Evolutionary conservation across 2,797 vertebrate species (phyloP).

Genomic region (Uromys caudimaculatus): DNA sequence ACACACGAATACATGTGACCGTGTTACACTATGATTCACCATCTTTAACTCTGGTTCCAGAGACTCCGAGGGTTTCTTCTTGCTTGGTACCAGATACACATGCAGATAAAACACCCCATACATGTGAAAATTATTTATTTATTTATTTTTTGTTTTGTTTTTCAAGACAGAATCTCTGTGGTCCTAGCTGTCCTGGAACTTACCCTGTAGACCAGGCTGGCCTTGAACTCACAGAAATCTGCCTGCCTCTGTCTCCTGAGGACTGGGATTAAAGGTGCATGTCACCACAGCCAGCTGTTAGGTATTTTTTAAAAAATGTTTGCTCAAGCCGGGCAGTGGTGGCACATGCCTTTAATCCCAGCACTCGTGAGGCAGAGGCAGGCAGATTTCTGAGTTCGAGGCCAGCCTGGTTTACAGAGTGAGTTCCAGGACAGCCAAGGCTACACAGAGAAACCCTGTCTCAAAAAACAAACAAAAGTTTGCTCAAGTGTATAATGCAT

Average conservation of each 20-base stretch:
- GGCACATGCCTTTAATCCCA: no score
- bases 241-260: background rate
- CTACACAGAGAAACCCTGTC: no score
- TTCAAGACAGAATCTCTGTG: background rate
- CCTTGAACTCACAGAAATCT: background rate
- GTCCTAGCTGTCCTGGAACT: background rate
- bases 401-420: no score
- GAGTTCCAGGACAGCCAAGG: no score
- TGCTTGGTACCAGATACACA: background rate
- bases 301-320: background rate
- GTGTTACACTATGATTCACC: background rate
- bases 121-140: background rate
- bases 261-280: background rate
- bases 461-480: no score
- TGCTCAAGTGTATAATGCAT: background rate
- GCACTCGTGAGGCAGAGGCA: no score
- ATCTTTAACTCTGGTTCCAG: background rate
- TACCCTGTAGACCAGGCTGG: background rate
- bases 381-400: no score
- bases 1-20: background rate
- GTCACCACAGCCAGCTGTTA: no score
- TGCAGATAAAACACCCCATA: background rate
- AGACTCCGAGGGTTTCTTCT: background rate
- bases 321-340: no score
- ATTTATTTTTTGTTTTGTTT: background rate